These are phyloP conservation scores for Lutraria lutraria DNA, from an alignment of 2,888 invertebrate genomes.

Conservation along the genomic window DNA sequence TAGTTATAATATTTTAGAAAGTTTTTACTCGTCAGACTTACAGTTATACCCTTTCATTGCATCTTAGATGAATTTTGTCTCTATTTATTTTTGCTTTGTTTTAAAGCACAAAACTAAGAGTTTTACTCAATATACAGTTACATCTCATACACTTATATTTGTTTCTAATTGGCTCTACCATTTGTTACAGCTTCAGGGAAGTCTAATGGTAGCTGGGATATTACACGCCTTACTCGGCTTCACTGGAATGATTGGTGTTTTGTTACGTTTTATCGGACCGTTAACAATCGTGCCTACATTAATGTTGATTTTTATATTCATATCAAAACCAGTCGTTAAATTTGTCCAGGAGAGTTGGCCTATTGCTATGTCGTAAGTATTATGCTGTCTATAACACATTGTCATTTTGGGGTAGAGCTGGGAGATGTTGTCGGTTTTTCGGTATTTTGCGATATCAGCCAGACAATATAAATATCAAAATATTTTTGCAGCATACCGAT, in stretches of 20 bases:
- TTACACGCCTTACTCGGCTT: conserved; percentile 42
- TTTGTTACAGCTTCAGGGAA: conserved; percentile 37
- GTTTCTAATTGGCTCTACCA: not conserved
- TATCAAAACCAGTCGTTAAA: conserved; percentile 16
- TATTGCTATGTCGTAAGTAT: conserved; percentile 42
- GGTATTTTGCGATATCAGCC: too few relatives aligned
- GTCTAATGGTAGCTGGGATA: conserved; percentile 41
- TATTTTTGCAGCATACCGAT: too few relatives aligned
- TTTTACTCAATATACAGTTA: too few relatives aligned
- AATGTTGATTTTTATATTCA: conserved; percentile 43
- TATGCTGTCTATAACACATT: not conserved
- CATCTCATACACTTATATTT: not conserved
- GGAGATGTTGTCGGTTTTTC: too few relatives aligned
- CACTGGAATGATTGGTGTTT: conserved; percentile 33
- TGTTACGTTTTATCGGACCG: conserved; percentile 40
- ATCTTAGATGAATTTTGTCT: too few relatives aligned
- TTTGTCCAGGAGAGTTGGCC: conserved; percentile 41
- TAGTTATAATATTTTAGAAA: too few relatives aligned
- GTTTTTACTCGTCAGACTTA: too few relatives aligned
- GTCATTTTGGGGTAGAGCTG: not conserved
- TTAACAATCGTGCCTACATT: conserved; percentile 34
- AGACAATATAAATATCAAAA: too few relatives aligned
- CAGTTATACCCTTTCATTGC: too few relatives aligned
- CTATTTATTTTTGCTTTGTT: too few relatives aligned
- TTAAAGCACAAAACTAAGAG: too few relatives aligned